Evolutionary conservation across 2,113 vertebrate species (phyloP).

Genomic region (Oryzias celebensis): DNA sequence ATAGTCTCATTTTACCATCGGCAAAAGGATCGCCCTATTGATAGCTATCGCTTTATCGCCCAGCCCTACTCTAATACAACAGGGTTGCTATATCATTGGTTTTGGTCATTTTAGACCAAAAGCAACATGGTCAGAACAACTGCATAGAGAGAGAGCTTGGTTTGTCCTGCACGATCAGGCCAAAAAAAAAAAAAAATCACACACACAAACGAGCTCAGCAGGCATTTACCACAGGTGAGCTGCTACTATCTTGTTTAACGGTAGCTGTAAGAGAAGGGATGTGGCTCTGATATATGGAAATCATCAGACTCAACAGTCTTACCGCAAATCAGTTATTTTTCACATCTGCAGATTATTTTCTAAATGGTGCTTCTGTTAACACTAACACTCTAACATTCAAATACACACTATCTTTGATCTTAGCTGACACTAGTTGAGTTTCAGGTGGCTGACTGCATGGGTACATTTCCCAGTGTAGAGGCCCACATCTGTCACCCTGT

Average conservation of each 20-base stretch:
- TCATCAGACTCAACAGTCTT: conserved; percentile 30
- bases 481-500: conserved; percentile 10
- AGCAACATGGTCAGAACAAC: too few species aligned
- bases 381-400: conserved; percentile 26
- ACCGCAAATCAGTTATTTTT: conserved; percentile 46
- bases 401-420: conserved; percentile 29
- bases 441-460: conserved; percentile 5
- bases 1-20: too few species aligned
- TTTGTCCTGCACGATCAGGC: too few species aligned
- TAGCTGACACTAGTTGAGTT: conserved; percentile 30
- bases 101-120: too few species aligned
- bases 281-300: conserved; percentile 27
- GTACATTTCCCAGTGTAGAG: conserved; percentile 9
- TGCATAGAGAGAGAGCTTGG: too few species aligned
- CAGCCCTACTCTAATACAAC: too few species aligned
- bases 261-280: conserved; percentile 30
- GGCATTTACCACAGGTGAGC: conserved; percentile 16
- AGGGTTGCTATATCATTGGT: too few species aligned
- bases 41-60: too few species aligned
- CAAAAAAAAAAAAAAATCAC: not conserved
- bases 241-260: conserved; percentile 45
- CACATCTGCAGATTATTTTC: conserved; percentile 19
- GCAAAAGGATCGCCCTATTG: too few species aligned
- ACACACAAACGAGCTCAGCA: not conserved
- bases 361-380: conserved; percentile 59